These are phyloP conservation scores for Harpalus rufipes DNA, from an alignment of 2,888 invertebrate species.

Conservation along the genomic window DNA sequence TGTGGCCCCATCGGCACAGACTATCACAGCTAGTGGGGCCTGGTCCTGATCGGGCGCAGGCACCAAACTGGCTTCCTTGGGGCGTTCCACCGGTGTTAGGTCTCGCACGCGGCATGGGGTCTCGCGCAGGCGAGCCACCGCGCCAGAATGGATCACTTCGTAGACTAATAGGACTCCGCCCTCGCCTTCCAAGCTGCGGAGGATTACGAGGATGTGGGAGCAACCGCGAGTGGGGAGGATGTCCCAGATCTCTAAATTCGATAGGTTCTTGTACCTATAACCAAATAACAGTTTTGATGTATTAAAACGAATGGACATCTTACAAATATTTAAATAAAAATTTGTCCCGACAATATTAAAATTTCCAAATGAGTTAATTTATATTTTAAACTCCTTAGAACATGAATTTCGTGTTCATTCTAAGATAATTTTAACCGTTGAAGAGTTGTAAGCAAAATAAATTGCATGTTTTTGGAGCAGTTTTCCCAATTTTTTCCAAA, in stretches of 20 bases:
- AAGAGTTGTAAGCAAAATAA: no score
- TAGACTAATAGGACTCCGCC: conserved; percentile 79
- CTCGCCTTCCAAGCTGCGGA: conserved; percentile 74
- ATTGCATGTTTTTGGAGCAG: no score
- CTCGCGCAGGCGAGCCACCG: conserved; percentile 79
- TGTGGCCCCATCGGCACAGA: conserved; percentile 87
- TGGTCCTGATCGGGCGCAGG: conserved; percentile 75
- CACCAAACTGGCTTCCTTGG: conserved; percentile 84
- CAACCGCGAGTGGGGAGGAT: conserved; percentile 85
- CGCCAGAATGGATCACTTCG: conserved; percentile 78
- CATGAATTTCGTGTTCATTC: no score
- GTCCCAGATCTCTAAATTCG: conserved; percentile 81
- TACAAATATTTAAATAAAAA: no score
- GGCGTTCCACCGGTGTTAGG: conserved; percentile 83
- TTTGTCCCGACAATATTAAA: no score
- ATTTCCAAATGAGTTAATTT: no score
- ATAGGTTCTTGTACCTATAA: conserved; percentile 75
- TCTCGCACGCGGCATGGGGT: conserved; percentile 82
- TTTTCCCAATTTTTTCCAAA: no score
- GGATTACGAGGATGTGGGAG: conserved; percentile 82
- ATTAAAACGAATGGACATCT: no score
- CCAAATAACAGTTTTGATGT: no score
- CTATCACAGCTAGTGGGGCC: conserved; percentile 80
- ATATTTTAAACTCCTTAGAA: no score
- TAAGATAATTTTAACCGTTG: no score